A percentile compares a stretch with the other conserved stretches of the same genome.
Evolutionary conservation across 1,140 invertebrate species (phyloP).

Genomic region (Zaprionus camerounensis): DNA sequence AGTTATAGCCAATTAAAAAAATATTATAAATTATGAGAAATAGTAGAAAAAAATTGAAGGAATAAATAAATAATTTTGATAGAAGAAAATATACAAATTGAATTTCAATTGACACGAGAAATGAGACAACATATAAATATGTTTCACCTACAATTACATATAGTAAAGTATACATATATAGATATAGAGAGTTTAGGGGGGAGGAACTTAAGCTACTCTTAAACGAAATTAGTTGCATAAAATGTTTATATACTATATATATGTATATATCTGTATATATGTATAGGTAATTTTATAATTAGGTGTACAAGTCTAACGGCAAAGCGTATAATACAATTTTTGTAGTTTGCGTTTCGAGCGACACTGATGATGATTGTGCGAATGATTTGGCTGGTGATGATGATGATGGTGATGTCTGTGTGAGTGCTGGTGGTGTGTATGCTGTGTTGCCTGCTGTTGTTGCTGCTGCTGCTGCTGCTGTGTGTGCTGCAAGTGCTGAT

Average conservation of each 20-base stretch:
- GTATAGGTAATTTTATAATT: slow-evolving; percentile 55
- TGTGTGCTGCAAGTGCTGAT: slow-evolving; percentile 26
- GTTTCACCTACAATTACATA: slow-evolving; percentile 9
- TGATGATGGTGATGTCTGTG: slow-evolving; percentile 70
- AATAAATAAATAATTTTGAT: slow-evolving; percentile 70
- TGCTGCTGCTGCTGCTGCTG: slow-evolving; percentile 24
- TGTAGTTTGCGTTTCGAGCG: slow-evolving; percentile 83
- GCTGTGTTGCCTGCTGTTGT: slow-evolving; percentile 43
- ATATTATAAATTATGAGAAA: slow-evolving; percentile 28
- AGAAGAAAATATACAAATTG: slow-evolving; percentile 33
- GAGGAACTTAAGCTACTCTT: slow-evolving; percentile 52
- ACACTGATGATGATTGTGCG: slow-evolving; percentile 74
- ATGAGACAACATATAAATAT: slow-evolving; percentile 8
- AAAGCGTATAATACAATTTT: slow-evolving; percentile 84
- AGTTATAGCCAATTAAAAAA: slow-evolving; percentile 47
- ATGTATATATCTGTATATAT: background rate
- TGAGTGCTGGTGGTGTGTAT: slow-evolving; percentile 65
- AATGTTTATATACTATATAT: slow-evolving; percentile 29
- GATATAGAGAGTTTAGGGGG: slow-evolving; percentile 19
- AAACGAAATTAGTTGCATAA: slow-evolving; percentile 53
- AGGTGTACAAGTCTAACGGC: slow-evolving; percentile 76
- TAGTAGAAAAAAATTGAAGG: slow-evolving; percentile 19
- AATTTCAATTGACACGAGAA: slow-evolving; percentile 38
- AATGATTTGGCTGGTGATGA: slow-evolving; percentile 50
- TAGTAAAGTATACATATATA: slow-evolving; percentile 12